phyloP scores from a whole-genome alignment of 2,888 invertebrate genomes.

The Apodemia zela region DNA sequence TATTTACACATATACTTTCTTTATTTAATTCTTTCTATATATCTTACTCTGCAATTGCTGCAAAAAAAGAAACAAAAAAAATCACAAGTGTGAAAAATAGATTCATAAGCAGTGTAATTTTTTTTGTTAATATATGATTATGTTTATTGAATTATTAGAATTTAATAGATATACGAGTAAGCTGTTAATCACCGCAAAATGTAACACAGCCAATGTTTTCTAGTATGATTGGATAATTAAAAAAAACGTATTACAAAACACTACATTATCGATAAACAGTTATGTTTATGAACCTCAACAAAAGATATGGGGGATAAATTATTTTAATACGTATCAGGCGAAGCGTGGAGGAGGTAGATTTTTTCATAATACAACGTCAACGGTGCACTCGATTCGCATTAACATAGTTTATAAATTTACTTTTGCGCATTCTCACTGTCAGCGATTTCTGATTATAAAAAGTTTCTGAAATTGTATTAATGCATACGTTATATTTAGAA shows the following conservation, averaged over 20 bases:
- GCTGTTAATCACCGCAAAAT: too few relatives aligned
- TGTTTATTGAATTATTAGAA: too few relatives aligned
- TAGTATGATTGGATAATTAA: background rate
- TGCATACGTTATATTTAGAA: too few relatives aligned
- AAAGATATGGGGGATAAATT: slow-evolving; percentile 10
- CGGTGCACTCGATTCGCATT: slow-evolving; percentile 66
- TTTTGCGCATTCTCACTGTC: slow-evolving; percentile 38
- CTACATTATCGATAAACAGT: slow-evolving; percentile 9
- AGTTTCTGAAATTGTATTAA: background rate
- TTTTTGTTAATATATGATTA: too few relatives aligned
- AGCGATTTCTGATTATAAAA: slow-evolving; percentile 36
- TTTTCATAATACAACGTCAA: slow-evolving; percentile 64
- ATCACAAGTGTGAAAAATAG: too few relatives aligned
- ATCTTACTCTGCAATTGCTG: too few relatives aligned
- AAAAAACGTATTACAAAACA: background rate
- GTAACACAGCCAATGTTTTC: background rate
- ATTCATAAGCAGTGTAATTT: too few relatives aligned
- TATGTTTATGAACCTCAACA: slow-evolving; percentile 10
- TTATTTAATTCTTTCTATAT: too few relatives aligned
- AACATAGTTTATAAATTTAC: slow-evolving; percentile 73
- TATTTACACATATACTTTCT: too few relatives aligned
- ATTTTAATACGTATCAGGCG: slow-evolving; percentile 54
- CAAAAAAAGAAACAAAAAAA: too few relatives aligned
- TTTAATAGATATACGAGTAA: too few relatives aligned
- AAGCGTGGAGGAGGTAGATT: slow-evolving; percentile 57